Percentiles rank a stretch among this genome's conserved stretches.
These are phyloP conservation scores for Aleiodes alternator DNA, from an alignment of 2,888 invertebrate species.

Conservation along the genomic window DNA sequence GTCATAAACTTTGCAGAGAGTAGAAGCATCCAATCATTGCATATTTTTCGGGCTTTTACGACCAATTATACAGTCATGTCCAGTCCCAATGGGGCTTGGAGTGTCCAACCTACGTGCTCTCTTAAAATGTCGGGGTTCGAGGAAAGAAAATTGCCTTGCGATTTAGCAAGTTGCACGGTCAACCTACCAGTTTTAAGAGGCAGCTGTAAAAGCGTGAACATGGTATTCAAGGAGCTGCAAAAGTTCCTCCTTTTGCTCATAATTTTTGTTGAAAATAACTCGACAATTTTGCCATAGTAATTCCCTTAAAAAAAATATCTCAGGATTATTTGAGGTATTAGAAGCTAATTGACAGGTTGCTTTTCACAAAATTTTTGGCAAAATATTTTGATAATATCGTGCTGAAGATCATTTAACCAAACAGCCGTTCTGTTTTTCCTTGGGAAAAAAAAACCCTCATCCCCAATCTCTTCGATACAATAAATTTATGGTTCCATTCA, in stretches of 20 bases:
- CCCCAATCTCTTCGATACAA: slow-evolving; percentile 56
- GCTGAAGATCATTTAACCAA: slow-evolving; percentile 28
- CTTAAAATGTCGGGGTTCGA: neutral
- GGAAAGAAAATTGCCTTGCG: slow-evolving; percentile 71
- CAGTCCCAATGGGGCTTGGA: slow-evolving; percentile 35
- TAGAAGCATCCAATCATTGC: slow-evolving; percentile 64
- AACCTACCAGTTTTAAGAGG: slow-evolving; percentile 66
- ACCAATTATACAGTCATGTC: slow-evolving; percentile 70
- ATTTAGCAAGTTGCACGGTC: slow-evolving; percentile 63
- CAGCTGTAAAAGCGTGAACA: slow-evolving; percentile 44
- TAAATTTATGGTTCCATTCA: slow-evolving; percentile 68
- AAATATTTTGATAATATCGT: slow-evolving; percentile 20
- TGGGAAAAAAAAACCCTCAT: neutral
- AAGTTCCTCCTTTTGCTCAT: neutral
- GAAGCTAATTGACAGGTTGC: no score
- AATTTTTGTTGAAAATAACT: slow-evolving; percentile 8
- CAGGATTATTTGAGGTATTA: no score
- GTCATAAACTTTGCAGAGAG: neutral
- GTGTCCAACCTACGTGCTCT: slow-evolving; percentile 22
- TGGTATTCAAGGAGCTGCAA: neutral
- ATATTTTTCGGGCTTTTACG: slow-evolving; percentile 74
- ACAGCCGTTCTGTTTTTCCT: slow-evolving; percentile 23
- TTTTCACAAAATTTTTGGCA: neutral
- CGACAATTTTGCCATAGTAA: no score
- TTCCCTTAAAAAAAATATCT: no score